Conservation (phyloP, 2,797 vertebrate species). For the Syndactyla subalaris region DNA sequence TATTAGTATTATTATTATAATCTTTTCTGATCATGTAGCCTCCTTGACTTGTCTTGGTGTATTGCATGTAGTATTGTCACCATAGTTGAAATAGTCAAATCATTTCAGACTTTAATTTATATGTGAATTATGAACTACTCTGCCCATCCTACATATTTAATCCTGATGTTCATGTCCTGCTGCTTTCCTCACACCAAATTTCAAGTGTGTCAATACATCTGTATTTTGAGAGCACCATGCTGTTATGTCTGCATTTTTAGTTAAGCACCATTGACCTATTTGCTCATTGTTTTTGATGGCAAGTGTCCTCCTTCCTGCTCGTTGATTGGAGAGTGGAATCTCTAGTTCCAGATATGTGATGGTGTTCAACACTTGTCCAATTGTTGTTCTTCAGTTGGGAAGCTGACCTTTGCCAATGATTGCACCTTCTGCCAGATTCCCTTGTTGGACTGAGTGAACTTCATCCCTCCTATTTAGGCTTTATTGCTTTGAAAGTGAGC, state of each 20-base stretch:
- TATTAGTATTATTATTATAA: not conserved
- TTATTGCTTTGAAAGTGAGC: not conserved
- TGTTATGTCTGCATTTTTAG: not conserved
- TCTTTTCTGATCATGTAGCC: not conserved
- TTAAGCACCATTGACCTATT: not conserved
- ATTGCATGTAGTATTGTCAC: not conserved
- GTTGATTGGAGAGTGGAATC: not conserved
- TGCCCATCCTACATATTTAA: not conserved
- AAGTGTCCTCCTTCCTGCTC: not conserved
- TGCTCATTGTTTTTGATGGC: not conserved
- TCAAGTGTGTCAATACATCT: not conserved
- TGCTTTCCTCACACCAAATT: not conserved
- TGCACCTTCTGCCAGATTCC: not conserved
- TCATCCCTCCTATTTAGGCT: not conserved
- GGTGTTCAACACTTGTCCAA: not conserved
- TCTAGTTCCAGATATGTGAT: not conserved
- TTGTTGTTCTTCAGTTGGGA: not conserved
- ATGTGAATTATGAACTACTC: not conserved
- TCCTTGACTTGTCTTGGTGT: not conserved
- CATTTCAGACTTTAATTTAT: not conserved
- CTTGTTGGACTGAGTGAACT: not conserved
- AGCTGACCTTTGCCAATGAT: not conserved
- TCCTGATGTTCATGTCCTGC: not conserved
- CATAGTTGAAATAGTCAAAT: not conserved
- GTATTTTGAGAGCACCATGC: not conserved